A percentile compares a stretch with the other conserved stretches of the same genome.
phyloP scores from a whole-genome alignment of 2,113 vertebrate species.

The Tragulus kanchil region DNA sequence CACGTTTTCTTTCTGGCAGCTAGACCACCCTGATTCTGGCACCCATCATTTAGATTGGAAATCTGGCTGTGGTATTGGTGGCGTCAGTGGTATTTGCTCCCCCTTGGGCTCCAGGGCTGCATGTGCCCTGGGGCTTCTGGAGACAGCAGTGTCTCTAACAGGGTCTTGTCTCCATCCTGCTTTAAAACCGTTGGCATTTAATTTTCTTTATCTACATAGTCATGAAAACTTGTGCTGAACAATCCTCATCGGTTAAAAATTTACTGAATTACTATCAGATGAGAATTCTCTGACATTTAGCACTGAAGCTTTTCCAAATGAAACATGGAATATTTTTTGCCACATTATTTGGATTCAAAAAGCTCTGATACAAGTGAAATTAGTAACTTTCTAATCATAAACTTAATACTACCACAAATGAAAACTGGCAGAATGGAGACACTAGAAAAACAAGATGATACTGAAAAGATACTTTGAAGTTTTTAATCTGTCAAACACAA shows the following conservation, averaged over 20 bases:
- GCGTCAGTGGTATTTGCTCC: too few species aligned
- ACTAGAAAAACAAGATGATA: neutral
- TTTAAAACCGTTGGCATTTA: neutral
- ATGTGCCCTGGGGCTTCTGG: accelerated
- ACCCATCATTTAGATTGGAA: neutral
- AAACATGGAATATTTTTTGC: neutral
- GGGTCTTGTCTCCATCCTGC: too few species aligned
- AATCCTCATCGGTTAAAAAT: neutral
- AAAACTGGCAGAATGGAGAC: neutral
- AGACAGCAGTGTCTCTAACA: too few species aligned
- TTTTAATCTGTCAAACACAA: neutral
- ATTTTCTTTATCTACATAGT: neutral
- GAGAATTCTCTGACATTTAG: neutral
- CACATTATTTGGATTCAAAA: neutral
- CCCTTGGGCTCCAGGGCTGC: neutral
- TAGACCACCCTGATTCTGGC: neutral
- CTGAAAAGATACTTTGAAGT: neutral
- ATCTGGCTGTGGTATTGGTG: neutral
- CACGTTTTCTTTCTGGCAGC: neutral
- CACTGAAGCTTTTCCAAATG: neutral
- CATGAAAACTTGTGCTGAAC: neutral
- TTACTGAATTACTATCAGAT: neutral
- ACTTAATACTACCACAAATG: neutral
- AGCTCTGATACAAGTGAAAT: neutral
- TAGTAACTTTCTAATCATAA: neutral